Evolutionary conservation across 2,113 vertebrate genomes (phyloP), one percentile per base, ranked within the genome.

Genomic region (Quiscalus mexicanus): DNA sequence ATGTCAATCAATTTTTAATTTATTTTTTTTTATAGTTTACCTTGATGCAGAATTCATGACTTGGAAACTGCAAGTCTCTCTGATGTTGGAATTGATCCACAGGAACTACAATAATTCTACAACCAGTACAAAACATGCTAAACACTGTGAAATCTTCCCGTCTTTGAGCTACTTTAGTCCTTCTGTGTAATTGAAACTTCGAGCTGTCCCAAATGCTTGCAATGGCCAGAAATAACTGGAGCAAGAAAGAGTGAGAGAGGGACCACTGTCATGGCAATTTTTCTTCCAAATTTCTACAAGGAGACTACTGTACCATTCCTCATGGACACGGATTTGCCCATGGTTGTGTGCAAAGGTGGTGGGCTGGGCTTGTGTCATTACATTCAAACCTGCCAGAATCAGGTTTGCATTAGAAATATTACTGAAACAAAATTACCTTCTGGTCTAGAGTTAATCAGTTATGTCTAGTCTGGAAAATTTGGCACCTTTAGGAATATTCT

Each of bases 301-400:
- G 35, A 56, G 10, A 3, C 1, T 60, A 18, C 18, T 0, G 1
- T 2, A 2, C 4, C n/a, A 24, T 69, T 87, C 11, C 14, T 65
- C 15, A 11, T 27, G 8, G 47, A 8, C 4, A 16, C 0, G 3
- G 44, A 62, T 52, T 89, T 84, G 15, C 18, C 30, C 39, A 7
- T 17, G 47, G 7, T 7, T 63, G 15, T 4, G 18, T 50, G 52
- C 11, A 14, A 50, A 70, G 30, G 5, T 28, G 60, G 17, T 12
- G 41, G 39, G 56, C 5, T 45, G 53, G 13, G 10, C 49, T 76
- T 68, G 6, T 24, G 23, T 39, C 14, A 1, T 56, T 49, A 35
- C 33, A 71, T 8, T 5, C 14, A 44, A 63, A 74, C 47, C 41
- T 31, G 1, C 10, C n/a, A 14, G 12, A 15, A 69, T 80, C 37